Base-by-base conservation (phyloP, 2,113 vertebrate species). In the Urocolius indicus region DNA sequence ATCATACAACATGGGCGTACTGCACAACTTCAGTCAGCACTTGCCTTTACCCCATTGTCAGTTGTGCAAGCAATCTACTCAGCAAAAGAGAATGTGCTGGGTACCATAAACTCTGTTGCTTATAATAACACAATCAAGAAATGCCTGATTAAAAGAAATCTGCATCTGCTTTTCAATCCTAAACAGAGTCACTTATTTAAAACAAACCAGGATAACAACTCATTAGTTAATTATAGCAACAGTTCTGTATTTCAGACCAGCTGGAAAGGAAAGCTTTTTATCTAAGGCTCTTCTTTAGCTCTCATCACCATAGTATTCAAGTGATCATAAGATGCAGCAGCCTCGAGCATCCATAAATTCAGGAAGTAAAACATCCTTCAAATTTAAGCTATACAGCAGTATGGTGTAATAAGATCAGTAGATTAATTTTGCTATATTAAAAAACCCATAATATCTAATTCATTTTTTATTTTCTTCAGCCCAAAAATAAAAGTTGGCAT, bases 81-180 rank as follows among this genome's bases (percentile, higher is more conserved):
- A 91, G 80, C 87, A 80, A 87, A 90, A 92, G 38, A 80, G 66
- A 87, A 87, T 87, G 89, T 89, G 95, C 90, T 96, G 75, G 85
- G 84, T 74, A 90, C 83, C 62, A 91, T 73, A 84, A 92, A 95
- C n/a, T 88, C 80, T 32, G 84, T 61, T 94, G 92, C 85, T 95
- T 91, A 89, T 84, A 96, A 92, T 72, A 96, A 93, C 82, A 91
- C 72, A 94, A 96, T 94, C 91, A 97, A 93, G 87, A 93, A 89
- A 72, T 0, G 73, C 59, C 82, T 84, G 92, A 97, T 90, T 95
- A 94, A 94, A 95, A 94, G 90, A 90, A 96, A 93, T 86, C 81
- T 86, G 76, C 81, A 95, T 94, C 93, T 97, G 92, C 72, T 95
- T 94, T 93, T 95, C 84, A 84, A 81, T 81, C 76, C 89, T 88